A percentile compares a stretch with the other conserved stretches of the same genome.
These are phyloP conservation scores for Aphrophora alni DNA, from an alignment of 2,888 invertebrate genomes.

Conservation along the genomic window DNA sequence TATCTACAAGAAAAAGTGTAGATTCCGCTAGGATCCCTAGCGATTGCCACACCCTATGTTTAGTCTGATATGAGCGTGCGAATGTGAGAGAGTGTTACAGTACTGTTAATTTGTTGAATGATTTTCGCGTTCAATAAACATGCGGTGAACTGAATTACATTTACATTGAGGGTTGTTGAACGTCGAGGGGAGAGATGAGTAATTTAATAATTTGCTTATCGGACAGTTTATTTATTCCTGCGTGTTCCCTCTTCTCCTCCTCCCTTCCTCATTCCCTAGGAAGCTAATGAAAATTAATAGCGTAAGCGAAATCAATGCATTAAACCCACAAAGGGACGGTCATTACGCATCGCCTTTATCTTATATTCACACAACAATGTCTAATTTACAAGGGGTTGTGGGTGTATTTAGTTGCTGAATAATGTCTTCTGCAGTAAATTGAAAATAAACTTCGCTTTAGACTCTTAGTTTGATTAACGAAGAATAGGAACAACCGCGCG, in stretches of 20 bases:
- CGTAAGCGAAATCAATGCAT: background rate
- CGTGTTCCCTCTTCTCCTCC: background rate
- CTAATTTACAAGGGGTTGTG: background rate
- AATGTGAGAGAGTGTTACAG: background rate
- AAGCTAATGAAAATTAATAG: conserved; percentile 2
- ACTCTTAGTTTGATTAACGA: no score
- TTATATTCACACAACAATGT: background rate
- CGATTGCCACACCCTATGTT: no score
- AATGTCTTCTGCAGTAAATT: background rate
- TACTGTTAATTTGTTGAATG: background rate
- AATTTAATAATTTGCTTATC: conserved; percentile 6
- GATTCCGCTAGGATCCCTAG: no score
- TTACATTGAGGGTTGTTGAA: background rate
- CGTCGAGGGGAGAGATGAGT: background rate
- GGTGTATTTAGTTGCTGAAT: background rate
- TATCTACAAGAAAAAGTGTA: no score
- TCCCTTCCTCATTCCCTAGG: no score
- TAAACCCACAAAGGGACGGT: background rate
- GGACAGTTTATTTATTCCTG: conserved; percentile 1
- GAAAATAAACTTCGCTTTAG: background rate
- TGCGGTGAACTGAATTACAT: background rate
- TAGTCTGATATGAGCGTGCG: no score
- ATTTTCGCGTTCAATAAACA: background rate
- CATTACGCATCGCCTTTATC: background rate
- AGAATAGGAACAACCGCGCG: no score